These are phyloP conservation scores for Beaufortia kweichowensis DNA, from an alignment of 2,113 vertebrate genomes.

Conservation along the genomic window DNA sequence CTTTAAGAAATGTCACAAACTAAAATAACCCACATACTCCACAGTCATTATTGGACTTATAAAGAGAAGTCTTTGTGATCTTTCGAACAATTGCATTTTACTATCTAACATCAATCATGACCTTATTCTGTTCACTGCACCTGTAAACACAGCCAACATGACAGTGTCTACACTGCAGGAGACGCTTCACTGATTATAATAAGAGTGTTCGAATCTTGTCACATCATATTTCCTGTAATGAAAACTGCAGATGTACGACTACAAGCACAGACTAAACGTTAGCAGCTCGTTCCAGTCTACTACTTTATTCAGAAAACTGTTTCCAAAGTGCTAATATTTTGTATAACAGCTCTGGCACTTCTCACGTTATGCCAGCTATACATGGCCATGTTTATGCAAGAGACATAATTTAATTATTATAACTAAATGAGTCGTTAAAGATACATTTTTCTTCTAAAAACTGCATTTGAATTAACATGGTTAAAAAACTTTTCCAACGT, in stretches of 20 bases:
- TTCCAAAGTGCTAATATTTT: too few relatives aligned
- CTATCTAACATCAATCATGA: constrained; percentile 2
- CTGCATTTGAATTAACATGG: too few relatives aligned
- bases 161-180: constrained; percentile 3
- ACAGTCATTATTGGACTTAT: not conserved
- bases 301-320: too few relatives aligned
- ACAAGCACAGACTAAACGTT: not conserved
- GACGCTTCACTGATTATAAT: constrained; percentile 7
- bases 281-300: too few relatives aligned
- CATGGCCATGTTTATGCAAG: too few relatives aligned
- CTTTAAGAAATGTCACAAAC: not conserved
- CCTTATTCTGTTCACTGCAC: not conserved
- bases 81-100: not conserved
- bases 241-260: not conserved
- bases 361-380: too few relatives aligned
- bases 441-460: too few relatives aligned
- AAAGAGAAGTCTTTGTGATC: not conserved
- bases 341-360: too few relatives aligned
- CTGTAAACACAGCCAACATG: not conserved
- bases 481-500: too few relatives aligned
- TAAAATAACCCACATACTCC: not conserved
- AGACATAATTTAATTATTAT: too few relatives aligned
- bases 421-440: too few relatives aligned
- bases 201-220: not conserved
- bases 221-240: not conserved